Conservation (phyloP, 1,140 invertebrate genomes). For the Adoxophyes honmai region DNA sequence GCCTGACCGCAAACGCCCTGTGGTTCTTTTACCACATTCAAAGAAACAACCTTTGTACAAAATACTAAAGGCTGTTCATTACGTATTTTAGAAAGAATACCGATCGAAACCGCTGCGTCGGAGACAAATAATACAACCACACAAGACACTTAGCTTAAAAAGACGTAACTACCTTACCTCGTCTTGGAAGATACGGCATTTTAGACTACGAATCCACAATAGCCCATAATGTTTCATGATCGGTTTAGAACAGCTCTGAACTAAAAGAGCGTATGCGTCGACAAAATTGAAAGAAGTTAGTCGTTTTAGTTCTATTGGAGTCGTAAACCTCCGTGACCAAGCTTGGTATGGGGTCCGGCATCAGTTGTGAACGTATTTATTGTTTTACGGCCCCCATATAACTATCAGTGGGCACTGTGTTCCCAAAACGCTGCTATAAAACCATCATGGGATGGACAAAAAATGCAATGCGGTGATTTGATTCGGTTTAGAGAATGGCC, state of each 20-base stretch:
- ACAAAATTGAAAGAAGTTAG: neutral
- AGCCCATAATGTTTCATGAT: constrained; percentile 49
- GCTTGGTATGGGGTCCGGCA: constrained; percentile 52
- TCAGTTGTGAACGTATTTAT: constrained; percentile 60
- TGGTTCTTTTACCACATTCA: constrained; percentile 33
- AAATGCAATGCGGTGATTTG: constrained; percentile 63
- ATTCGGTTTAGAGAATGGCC: constrained; percentile 44
- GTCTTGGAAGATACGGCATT: no score
- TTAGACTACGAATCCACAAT: no score
- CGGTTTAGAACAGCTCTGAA: constrained; percentile 32
- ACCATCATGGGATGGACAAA: constrained; percentile 52
- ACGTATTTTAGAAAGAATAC: constrained; percentile 17
- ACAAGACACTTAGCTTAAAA: no score
- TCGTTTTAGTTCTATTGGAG: constrained; percentile 19
- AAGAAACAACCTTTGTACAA: no score
- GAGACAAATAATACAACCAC: no score
- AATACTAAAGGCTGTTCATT: constrained; percentile 26
- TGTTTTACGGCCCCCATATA: constrained; percentile 70
- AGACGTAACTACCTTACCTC: no score
- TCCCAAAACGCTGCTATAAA: constrained; percentile 65
- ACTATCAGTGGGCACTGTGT: constrained; percentile 51
- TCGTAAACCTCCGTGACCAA: constrained; percentile 44
- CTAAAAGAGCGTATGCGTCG: neutral
- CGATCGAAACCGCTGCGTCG: constrained; percentile 36
- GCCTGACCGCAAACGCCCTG: constrained; percentile 34